Evolutionary conservation across 2,888 invertebrate genomes (phyloP).

Genomic region (Melieria picta): DNA sequence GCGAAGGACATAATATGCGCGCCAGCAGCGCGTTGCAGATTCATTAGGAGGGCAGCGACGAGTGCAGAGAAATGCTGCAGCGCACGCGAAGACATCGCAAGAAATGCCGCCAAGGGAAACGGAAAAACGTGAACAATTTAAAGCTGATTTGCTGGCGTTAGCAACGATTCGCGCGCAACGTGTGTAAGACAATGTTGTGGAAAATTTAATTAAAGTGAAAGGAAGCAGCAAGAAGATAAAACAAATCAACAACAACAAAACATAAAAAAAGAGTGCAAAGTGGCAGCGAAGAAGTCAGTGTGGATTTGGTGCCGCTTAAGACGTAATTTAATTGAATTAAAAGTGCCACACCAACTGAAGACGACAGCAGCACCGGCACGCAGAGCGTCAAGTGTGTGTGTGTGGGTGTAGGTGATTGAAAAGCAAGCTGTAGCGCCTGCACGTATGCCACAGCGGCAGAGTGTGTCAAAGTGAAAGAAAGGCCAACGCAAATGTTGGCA

Average conservation of each 20-base stretch:
- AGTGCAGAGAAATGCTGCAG: too few relatives aligned
- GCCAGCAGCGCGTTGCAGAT: too few relatives aligned
- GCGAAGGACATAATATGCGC: too few relatives aligned
- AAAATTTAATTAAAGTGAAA: slow-evolving; percentile 20
- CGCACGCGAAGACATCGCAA: neutral
- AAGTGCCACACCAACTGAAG: neutral
- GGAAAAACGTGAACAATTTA: slow-evolving; percentile 11
- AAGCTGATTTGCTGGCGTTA: slow-evolving; percentile 8
- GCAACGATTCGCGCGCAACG: slow-evolving; percentile 3
- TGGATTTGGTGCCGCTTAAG: neutral
- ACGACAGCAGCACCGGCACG: neutral
- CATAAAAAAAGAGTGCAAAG: slow-evolving; percentile 22
- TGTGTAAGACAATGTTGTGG: slow-evolving; percentile 8
- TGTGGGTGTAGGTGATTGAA: neutral
- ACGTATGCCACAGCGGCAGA: neutral
- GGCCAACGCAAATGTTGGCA: too few relatives aligned
- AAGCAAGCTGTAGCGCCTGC: neutral
- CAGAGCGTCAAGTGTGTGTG: neutral
- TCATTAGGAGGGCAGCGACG: too few relatives aligned
- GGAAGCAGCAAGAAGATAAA: slow-evolving; percentile 3
- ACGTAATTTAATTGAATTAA: slow-evolving; percentile 2
- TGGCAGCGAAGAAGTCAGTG: neutral
- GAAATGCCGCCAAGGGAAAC: neutral
- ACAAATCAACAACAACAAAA: slow-evolving; percentile 2
- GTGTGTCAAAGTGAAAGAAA: too few relatives aligned